Evolutionary conservation across 1,140 invertebrate genomes (phyloP), one percentile per base, ranked within the genome.

Genomic region (Pogonomyrmex barbatus): DNA sequence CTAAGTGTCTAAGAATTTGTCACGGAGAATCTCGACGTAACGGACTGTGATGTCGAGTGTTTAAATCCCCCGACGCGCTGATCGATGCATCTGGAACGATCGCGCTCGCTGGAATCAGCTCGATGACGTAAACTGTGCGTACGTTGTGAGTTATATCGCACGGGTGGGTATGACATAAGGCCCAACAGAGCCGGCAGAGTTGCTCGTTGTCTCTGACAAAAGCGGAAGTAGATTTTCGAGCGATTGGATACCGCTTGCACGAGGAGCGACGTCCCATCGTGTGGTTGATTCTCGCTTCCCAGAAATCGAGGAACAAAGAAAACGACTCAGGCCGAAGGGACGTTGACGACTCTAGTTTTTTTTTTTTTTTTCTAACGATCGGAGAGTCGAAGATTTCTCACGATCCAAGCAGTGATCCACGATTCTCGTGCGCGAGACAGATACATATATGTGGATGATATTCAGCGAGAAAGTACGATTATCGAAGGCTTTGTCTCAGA

Each of bases 401-500:
- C 6, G 17, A 24, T 10, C n/a, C 24, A 6, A 30, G 10, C 54
- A 24, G 14, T 75, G n/a, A n/a, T n/a, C n/a, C n/a, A 24, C n/a
- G 4, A 8, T n/a, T 52, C 9, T 33, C 58, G 70, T 10, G 63
- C 63, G 63, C 39, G 63, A 10, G 17, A 67, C 36, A 65, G 8
- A 36, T 9, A 30, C 17, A 30, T 17, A 84, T 17, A 84, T 24
- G 47, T 65, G 82, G 47, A 85, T 85, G 82, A 65, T 63, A 33
- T 4, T n/a, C 3, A 17, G 39, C 54, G 62, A 88, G 42, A 63
- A 8, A 65, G 54, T 4, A 30, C 50, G 68, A 42, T 12, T 42
- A 5, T 68, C 36, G 17, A 3, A 42, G 47, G 52, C 47, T 30
- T 24, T 12, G 54, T 83, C 56, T 39, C 54, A 47, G 47, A 60